Conservation (phyloP, 2,113 vertebrate species). For the Dendrocopos noguchii region DNA sequence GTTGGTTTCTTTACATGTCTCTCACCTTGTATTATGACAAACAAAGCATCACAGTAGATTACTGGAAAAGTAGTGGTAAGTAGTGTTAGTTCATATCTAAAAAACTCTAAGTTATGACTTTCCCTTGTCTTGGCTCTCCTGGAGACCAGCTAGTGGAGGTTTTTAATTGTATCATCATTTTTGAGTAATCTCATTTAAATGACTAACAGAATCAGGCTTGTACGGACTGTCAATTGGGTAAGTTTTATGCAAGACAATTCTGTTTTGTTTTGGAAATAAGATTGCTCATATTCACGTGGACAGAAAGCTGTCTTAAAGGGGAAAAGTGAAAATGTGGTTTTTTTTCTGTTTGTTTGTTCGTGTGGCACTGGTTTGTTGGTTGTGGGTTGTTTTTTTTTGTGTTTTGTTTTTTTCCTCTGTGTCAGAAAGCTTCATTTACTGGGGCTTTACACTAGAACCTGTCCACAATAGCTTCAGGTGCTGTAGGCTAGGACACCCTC, state of each 20-base stretch:
- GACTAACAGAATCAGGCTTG: conserved; percentile 4
- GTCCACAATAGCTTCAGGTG: neutral
- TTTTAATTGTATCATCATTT: neutral
- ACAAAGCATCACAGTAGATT: conserved; percentile 1
- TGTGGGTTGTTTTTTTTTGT: neutral
- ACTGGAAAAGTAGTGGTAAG: neutral
- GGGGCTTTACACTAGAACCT: neutral
- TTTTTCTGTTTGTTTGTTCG: neutral
- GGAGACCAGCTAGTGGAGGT: neutral
- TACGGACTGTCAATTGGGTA: neutral
- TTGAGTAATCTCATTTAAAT: conserved; percentile 6
- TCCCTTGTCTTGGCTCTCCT: neutral
- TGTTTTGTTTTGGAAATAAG: neutral
- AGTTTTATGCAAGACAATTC: neutral
- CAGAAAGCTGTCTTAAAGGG: neutral
- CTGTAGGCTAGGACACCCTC: neutral
- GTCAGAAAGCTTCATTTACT: neutral
- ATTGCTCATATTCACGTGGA: neutral
- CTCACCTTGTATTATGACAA: neutral
- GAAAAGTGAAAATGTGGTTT: neutral
- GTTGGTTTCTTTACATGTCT: neutral
- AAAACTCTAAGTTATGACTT: conserved; percentile 7
- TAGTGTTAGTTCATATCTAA: neutral
- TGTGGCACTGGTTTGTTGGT: neutral
- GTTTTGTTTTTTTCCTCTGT: neutral